Percentiles rank a stretch among this genome's conserved stretches.
These are phyloP conservation scores for Styela clava DNA, from an alignment of 23 tunicate species.

Conservation along the genomic window DNA sequence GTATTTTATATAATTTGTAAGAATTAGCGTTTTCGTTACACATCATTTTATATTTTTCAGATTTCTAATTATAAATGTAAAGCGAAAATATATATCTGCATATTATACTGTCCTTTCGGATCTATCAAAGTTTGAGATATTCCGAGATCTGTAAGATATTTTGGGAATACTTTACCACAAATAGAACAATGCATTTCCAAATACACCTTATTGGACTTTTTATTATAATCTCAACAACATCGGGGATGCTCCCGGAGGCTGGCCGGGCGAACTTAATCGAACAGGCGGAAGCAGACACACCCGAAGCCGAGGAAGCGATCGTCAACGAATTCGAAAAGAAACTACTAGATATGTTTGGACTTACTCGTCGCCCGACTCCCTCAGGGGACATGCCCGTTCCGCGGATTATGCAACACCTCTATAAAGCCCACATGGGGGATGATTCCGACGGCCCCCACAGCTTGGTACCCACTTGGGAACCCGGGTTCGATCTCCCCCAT, in stretches of 20 bases:
- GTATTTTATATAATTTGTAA: no score
- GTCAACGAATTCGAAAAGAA: slow-evolving; percentile 54
- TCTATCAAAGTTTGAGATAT: background rate
- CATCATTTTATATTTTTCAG: background rate
- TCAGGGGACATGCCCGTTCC: slow-evolving; percentile 43
- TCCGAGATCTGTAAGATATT: background rate
- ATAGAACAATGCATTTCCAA: background rate
- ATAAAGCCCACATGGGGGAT: slow-evolving; percentile 90
- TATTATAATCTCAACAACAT: background rate
- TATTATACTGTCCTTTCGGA: background rate
- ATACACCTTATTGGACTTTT: background rate
- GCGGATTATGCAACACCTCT: slow-evolving; percentile 86
- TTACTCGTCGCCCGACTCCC: slow-evolving; percentile 70
- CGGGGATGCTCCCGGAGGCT: slow-evolving; percentile 46
- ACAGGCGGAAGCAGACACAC: slow-evolving; percentile 48
- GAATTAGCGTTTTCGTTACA: no score
- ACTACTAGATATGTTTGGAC: slow-evolving; percentile 71
- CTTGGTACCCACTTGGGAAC: slow-evolving; percentile 52
- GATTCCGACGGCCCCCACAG: slow-evolving; percentile 37
- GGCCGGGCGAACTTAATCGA: slow-evolving; percentile 64
- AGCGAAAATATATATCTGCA: background rate
- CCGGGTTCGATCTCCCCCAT: slow-evolving; percentile 72
- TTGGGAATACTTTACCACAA: no score
- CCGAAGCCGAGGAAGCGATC: slow-evolving; percentile 55
- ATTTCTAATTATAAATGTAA: background rate